A percentile compares a stretch with the other conserved stretches of the same genome.
phyloP scores from a whole-genome alignment of 2,797 vertebrate species.

The Phoxinus dragarum region DNA sequence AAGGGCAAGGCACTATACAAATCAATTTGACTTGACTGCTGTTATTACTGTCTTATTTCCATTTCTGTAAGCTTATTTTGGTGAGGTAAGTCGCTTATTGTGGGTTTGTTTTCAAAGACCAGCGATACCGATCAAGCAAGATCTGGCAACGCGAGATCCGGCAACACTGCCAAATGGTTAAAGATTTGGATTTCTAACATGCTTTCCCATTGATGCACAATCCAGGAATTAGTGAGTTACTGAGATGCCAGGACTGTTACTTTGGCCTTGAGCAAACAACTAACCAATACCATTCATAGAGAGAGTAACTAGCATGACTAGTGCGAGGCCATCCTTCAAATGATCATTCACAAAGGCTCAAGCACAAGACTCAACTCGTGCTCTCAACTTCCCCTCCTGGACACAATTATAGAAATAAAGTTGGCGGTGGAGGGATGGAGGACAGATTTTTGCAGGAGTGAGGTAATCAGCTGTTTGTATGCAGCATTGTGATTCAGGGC shows the following conservation, averaged over 20 bases:
- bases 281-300: slow-evolving; percentile 5
- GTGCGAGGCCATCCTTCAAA: background rate
- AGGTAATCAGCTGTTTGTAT: slow-evolving; percentile 33
- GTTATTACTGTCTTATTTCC: background rate
- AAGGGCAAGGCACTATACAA: no score
- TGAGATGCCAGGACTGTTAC: background rate
- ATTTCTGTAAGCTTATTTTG: background rate
- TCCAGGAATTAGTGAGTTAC: background rate
- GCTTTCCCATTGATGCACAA: slow-evolving; percentile 15
- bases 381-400: slow-evolving; percentile 26
- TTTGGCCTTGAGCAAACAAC: slow-evolving; percentile 6
- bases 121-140: background rate
- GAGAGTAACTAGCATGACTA: background rate
- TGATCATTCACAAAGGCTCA: background rate
- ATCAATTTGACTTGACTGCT: no score
- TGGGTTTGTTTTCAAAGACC: background rate
- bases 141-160: background rate
- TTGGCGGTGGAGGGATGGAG: background rate
- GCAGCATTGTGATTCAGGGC: background rate
- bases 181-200: slow-evolving; percentile 19
- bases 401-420: slow-evolving; percentile 36
- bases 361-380: slow-evolving; percentile 8
- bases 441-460: slow-evolving; percentile 15
- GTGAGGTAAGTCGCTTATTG: background rate
- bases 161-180: background rate